A percentile compares a stretch with the other conserved stretches of the same genome.
Evolutionary conservation across 2,113 vertebrate species (phyloP).

Genomic region (Neomonachus schauinslandi): DNA sequence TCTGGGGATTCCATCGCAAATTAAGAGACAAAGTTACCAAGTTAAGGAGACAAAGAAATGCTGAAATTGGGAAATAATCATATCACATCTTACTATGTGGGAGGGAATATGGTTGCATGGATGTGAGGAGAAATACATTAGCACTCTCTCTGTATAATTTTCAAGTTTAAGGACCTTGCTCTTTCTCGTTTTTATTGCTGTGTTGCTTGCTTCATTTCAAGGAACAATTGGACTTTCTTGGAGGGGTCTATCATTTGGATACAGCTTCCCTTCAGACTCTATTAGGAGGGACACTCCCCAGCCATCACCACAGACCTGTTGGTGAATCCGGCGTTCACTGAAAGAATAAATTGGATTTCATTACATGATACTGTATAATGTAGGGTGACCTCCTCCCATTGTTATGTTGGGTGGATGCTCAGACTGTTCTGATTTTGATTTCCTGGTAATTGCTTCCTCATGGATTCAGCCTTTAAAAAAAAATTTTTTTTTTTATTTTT

Average conservation of each 20-base stretch:
- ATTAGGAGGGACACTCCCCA: not conserved
- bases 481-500: not conserved
- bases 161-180: not conserved
- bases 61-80: not conserved
- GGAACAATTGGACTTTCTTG: constrained; percentile 16
- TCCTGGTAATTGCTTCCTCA: constrained; percentile 60
- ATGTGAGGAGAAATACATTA: not conserved
- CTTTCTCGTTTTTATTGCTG: not conserved
- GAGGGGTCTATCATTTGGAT: not conserved
- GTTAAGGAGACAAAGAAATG: not conserved
- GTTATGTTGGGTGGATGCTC: constrained; percentile 54
- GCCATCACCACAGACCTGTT: not conserved
- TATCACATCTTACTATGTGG: not conserved
- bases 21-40: not conserved
- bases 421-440: constrained; percentile 72
- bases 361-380: constrained; percentile 15
- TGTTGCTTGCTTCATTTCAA: constrained; percentile 11
- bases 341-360: constrained; percentile 29
- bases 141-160: not conserved
- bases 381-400: constrained; percentile 46
- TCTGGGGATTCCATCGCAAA: not conserved
- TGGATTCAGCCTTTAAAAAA: not conserved
- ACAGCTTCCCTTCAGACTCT: not conserved
- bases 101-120: not conserved
- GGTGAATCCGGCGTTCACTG: not conserved